Evolutionary conservation across 1,140 invertebrate species (phyloP).

Genomic region (Physella acuta): DNA sequence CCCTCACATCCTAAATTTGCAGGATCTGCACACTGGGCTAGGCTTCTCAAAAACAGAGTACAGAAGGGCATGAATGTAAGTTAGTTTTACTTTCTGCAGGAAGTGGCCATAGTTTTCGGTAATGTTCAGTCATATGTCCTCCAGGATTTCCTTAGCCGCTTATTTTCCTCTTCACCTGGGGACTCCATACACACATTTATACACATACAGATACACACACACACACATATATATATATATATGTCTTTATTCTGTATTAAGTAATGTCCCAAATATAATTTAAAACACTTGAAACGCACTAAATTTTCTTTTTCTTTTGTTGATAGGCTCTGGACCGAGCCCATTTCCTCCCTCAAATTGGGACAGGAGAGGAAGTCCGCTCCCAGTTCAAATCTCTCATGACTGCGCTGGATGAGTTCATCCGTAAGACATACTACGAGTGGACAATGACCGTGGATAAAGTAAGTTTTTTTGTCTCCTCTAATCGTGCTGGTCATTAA

Average conservation of each 20-base stretch:
- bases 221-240: not conserved
- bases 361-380: constrained; percentile 71
- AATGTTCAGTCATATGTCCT: too few species aligned
- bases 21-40: constrained; percentile 70
- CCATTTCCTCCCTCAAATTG: constrained; percentile 72
- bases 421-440: constrained; percentile 67
- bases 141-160: too few species aligned
- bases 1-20: constrained; percentile 70
- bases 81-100: too few species aligned
- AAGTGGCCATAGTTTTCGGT: too few species aligned
- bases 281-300: too few species aligned
- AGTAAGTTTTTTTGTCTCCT: constrained; percentile 34
- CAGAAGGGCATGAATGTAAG: constrained; percentile 64
- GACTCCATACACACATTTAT: too few species aligned
- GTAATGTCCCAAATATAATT: too few species aligned
- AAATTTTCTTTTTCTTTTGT: too few species aligned
- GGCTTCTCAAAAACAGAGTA: constrained; percentile 68
- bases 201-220: too few species aligned
- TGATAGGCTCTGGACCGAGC: constrained; percentile 65
- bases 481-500: too few species aligned
- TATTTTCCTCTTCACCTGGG: too few species aligned
- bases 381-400: constrained; percentile 70
- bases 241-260: too few species aligned
- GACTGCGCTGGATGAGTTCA: constrained; percentile 69
- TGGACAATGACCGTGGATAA: constrained; percentile 67